A percentile compares a stretch with the other conserved stretches of the same genome.
Conservation (phyloP, 2,113 vertebrate genomes). For the Callopanchax toddi region DNA sequence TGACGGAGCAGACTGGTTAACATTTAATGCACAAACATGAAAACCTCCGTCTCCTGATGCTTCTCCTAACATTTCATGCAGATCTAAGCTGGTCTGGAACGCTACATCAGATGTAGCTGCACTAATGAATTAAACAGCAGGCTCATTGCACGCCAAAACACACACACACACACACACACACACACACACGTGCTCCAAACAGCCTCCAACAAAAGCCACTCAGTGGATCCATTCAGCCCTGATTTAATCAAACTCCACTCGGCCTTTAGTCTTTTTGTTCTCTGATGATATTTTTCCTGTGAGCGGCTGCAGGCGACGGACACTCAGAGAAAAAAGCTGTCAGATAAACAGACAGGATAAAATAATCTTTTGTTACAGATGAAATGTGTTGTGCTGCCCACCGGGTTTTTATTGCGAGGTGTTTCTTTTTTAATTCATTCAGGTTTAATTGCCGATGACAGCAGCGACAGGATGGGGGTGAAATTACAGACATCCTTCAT, state of each 20-base stretch:
- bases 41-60: background rate
- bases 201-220: slow-evolving; percentile 60
- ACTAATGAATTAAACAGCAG: slow-evolving; percentile 68
- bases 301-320: slow-evolving; percentile 38
- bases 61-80: slow-evolving; percentile 1
- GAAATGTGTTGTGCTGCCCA: slow-evolving; percentile 42
- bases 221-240: slow-evolving; percentile 52
- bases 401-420: slow-evolving; percentile 39
- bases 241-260: slow-evolving; percentile 71
- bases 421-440: slow-evolving; percentile 41
- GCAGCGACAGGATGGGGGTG: slow-evolving; percentile 19
- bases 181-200: slow-evolving; percentile 40
- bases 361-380: slow-evolving; percentile 65
- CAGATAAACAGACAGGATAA: slow-evolving; percentile 67
- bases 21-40: background rate
- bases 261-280: slow-evolving; percentile 61
- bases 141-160: slow-evolving; percentile 49
- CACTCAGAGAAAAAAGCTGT: slow-evolving; percentile 23
- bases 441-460: slow-evolving; percentile 58
- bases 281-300: slow-evolving; percentile 47
- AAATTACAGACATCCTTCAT: slow-evolving; percentile 33
- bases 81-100: background rate
- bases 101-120: slow-evolving; percentile 23
- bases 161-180: slow-evolving; percentile 32
- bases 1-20: background rate